A percentile compares a stretch with the other conserved stretches of the same genome.
Conservation (phyloP, 2,797 vertebrate genomes). For the Tragopan temminckii region DNA sequence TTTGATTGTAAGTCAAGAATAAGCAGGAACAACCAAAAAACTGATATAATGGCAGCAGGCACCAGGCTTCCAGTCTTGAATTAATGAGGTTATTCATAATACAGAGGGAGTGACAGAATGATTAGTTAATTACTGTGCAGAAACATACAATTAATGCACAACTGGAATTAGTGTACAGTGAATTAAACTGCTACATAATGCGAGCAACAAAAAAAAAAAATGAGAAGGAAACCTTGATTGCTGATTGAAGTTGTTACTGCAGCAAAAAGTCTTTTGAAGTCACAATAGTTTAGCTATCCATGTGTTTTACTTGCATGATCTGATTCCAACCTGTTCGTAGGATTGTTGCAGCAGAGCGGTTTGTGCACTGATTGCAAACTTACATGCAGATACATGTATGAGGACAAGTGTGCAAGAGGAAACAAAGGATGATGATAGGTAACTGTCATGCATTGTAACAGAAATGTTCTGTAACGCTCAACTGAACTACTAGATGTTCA, state of each 20-base stretch:
- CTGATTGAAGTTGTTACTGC: conserved; percentile 43
- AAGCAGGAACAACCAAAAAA: conserved; percentile 44
- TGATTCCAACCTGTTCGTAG: background rate
- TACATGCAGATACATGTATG: accelerated
- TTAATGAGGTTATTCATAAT: conserved; percentile 79
- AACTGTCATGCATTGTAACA: background rate
- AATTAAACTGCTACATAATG: conserved; percentile 70
- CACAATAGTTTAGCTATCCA: conserved; percentile 8
- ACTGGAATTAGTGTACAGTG: conserved; percentile 75
- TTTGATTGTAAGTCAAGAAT: conserved; percentile 83
- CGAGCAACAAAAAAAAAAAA: conserved; percentile 58
- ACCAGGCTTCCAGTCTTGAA: conserved; percentile 65
- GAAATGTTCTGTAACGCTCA: background rate
- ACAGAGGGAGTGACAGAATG: conserved; percentile 74
- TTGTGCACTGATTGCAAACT: background rate
- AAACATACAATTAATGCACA: conserved; percentile 78
- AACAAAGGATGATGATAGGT: background rate
- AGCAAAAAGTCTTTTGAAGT: conserved; percentile 19
- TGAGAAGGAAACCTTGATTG: conserved; percentile 66
- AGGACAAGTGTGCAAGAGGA: background rate
- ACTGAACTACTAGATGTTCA: accelerated
- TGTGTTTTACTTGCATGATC: background rate
- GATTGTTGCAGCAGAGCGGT: background rate
- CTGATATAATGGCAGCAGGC: conserved; percentile 52
- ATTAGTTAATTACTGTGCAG: conserved; percentile 82